phyloP scores from a whole-genome alignment of 2,888 invertebrate genomes.

The Colostygia pectinataria region DNA sequence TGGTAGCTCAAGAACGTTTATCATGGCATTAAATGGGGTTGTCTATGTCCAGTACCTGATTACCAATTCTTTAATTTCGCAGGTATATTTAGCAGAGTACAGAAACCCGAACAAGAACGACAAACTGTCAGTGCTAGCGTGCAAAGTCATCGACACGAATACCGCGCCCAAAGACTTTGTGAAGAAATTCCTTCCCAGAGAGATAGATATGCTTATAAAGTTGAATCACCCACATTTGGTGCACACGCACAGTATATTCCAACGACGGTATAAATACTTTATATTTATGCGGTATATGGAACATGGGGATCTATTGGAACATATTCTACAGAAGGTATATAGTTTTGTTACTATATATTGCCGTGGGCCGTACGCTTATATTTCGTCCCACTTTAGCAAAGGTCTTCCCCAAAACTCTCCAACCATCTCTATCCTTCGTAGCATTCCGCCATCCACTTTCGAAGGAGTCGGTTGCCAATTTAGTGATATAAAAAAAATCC shows the following conservation, averaged over 20 bases:
- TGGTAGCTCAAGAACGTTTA: no score
- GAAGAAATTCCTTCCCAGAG: constrained; percentile 91
- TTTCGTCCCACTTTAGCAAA: no score
- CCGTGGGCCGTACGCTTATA: no score
- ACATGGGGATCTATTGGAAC: constrained; percentile 90
- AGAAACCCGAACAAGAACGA: constrained; percentile 69
- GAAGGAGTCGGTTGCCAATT: no score
- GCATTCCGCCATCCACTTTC: no score
- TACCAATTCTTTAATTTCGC: constrained; percentile 9
- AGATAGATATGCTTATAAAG: constrained; percentile 89
- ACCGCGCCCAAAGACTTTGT: constrained; percentile 91
- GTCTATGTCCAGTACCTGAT: no score
- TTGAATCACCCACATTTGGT: constrained; percentile 91
- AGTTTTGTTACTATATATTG: no score
- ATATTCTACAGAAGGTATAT: constrained; percentile 82
- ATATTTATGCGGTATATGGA: constrained; percentile 90
- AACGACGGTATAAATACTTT: constrained; percentile 87
- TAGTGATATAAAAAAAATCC: no score
- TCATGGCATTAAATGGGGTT: no score
- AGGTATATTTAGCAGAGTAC: constrained; percentile 76
- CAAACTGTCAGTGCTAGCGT: constrained; percentile 81
- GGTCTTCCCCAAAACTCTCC: no score
- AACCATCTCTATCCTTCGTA: no score
- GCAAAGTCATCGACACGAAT: constrained; percentile 88
- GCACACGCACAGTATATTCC: constrained; percentile 90